phyloP scores from a whole-genome alignment of 2,113 vertebrate species.

The Melanerpes formicivorus region DNA sequence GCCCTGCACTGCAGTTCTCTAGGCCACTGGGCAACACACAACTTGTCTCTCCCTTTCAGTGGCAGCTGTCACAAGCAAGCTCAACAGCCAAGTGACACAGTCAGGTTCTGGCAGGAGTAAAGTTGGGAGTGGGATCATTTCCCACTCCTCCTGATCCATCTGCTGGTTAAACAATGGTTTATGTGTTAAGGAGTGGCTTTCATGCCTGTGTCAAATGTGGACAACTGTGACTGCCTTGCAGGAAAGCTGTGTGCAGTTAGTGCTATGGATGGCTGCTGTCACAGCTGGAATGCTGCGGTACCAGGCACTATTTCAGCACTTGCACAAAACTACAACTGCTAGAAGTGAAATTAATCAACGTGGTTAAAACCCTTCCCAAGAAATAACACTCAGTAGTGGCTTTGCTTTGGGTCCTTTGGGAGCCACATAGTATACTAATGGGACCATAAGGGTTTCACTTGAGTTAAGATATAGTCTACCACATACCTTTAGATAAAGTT shows the following conservation, averaged over 20 bases:
- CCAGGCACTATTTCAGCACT: background rate
- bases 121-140: background rate
- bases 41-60: background rate
- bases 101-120: background rate
- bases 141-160: rapidly evolving
- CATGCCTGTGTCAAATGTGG: background rate
- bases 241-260: background rate
- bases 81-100: background rate
- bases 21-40: rapidly evolving
- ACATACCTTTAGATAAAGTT: background rate
- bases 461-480: background rate
- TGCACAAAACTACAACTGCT: rapidly evolving
- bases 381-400: background rate
- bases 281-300: background rate
- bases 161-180: background rate
- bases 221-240: background rate
- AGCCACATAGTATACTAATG: background rate
- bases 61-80: background rate
- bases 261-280: background rate
- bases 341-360: background rate
- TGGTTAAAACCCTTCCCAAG: background rate
- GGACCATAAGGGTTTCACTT: background rate
- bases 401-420: background rate
- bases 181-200: background rate
- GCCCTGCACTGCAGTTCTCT: background rate